These are phyloP conservation scores for Drosophila nasuta DNA, from an alignment of 1,140 invertebrate species.

Conservation along the genomic window DNA sequence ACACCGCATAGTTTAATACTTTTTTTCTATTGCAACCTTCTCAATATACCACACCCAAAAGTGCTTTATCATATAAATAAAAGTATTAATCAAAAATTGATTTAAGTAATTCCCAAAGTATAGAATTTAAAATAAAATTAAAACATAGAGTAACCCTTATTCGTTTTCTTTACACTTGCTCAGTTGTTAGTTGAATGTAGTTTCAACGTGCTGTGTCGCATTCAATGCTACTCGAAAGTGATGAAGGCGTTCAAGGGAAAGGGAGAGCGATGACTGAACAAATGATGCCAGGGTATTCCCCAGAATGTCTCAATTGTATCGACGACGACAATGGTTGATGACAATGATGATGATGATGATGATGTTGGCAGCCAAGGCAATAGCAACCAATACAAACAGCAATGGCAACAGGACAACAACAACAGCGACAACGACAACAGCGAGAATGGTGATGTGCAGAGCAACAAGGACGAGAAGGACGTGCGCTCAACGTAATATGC, in stretches of 20 bases:
- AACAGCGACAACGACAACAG: conserved; percentile 5
- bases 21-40: no score
- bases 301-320: conserved; percentile 78
- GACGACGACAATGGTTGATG: conserved; percentile 30
- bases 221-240: not conserved
- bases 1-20: no score
- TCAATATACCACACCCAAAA: no score
- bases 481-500: conserved; percentile 69
- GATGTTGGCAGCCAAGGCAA: conserved; percentile 59
- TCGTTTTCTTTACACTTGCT: not conserved
- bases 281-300: conserved; percentile 71
- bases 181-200: conserved; percentile 11
- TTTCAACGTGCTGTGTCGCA: not conserved
- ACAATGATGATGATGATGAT: conserved; percentile 27
- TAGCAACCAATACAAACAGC: conserved; percentile 26
- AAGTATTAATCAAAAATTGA: not conserved
- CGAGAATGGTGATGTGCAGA: no score
- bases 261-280: conserved; percentile 1
- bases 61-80: no score
- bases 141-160: not conserved
- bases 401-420: conserved; percentile 16
- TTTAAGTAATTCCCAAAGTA: not conserved
- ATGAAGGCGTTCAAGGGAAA: not conserved
- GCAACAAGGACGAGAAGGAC: conserved; percentile 3
- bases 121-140: not conserved